Evolutionary conservation across 2,113 vertebrate genomes (phyloP).

Genomic region (Gallinago paraguaiae): DNA sequence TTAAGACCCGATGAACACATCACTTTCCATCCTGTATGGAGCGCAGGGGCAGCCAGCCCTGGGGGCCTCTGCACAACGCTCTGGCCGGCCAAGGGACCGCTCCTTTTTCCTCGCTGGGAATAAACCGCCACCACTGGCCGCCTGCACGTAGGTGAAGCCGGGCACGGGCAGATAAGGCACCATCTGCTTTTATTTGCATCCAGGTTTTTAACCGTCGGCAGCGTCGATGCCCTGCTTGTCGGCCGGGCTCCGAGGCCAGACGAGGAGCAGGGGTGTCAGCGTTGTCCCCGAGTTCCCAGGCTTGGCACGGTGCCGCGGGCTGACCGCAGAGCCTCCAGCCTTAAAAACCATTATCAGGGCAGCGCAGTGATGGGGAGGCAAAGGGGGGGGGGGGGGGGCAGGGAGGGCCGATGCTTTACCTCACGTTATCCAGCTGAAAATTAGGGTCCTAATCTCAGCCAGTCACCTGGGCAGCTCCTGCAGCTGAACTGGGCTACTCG

Average conservation of each 20-base stretch:
- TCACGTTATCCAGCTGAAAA: not conserved
- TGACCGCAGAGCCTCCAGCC: not conserved
- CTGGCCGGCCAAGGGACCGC: rapidly evolving
- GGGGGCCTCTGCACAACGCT: not conserved
- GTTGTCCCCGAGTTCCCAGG: rapidly evolving
- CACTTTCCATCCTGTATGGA: not conserved
- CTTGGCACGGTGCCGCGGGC: not conserved
- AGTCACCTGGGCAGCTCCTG: not conserved
- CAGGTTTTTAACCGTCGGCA: not conserved
- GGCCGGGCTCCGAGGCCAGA: rapidly evolving
- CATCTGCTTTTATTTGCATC: slow-evolving; percentile 28
- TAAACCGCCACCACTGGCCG: not conserved
- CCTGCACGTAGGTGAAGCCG: not conserved
- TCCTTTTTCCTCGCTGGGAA: not conserved
- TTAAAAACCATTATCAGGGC: not conserved
- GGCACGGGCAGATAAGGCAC: not conserved
- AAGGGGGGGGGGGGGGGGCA: too few species aligned
- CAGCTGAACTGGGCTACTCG: not conserved
- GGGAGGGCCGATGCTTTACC: not conserved
- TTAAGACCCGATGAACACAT: not conserved
- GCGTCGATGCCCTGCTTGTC: rapidly evolving
- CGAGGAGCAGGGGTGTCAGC: rapidly evolving
- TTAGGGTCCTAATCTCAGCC: not conserved
- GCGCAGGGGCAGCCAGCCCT: rapidly evolving
- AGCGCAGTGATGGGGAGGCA: not conserved